These are phyloP conservation scores for Neria commutata DNA, from an alignment of 2,888 invertebrate genomes.

Conservation along the genomic window DNA sequence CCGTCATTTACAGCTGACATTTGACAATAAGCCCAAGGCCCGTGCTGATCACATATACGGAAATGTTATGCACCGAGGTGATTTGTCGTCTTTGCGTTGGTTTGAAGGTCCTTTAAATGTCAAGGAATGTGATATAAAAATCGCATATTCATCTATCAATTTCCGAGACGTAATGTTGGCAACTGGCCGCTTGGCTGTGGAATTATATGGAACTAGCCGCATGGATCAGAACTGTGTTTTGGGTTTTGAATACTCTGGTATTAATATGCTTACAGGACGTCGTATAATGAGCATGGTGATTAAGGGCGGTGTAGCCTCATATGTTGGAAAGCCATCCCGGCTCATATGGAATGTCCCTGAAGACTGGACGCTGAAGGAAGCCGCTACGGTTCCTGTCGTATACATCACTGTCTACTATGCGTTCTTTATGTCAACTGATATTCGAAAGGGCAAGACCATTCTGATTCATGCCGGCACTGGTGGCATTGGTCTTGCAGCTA, in stretches of 20 bases:
- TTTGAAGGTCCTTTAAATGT: constrained; percentile 69
- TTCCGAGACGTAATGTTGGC: constrained; percentile 96
- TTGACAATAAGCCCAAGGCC: constrained; percentile 60
- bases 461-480: constrained; percentile 71
- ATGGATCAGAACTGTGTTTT: constrained; percentile 70
- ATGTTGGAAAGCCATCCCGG: constrained; percentile 42
- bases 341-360: constrained; percentile 73
- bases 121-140: constrained; percentile 65
- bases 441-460: constrained; percentile 58
- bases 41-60: constrained; percentile 74
- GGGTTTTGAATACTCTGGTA: constrained; percentile 74
- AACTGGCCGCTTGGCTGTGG: constrained; percentile 85
- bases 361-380: constrained; percentile 75
- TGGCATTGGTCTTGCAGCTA: constrained; percentile 81
- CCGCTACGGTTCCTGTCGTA: constrained; percentile 80
- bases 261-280: constrained; percentile 64
- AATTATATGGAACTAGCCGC: constrained; percentile 75
- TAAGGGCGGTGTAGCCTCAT: constrained; percentile 65
- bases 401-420: constrained; percentile 72
- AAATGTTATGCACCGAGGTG: constrained; percentile 80
- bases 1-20: constrained; percentile 73
- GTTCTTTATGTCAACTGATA: constrained; percentile 54
- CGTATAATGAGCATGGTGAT: constrained; percentile 71
- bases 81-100: constrained; percentile 86
- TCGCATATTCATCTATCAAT: constrained; percentile 79